Evolutionary conservation across 2,113 vertebrate genomes (phyloP), one percentile per base, ranked within the genome.

Genomic region (Sigmodon hispidus): DNA sequence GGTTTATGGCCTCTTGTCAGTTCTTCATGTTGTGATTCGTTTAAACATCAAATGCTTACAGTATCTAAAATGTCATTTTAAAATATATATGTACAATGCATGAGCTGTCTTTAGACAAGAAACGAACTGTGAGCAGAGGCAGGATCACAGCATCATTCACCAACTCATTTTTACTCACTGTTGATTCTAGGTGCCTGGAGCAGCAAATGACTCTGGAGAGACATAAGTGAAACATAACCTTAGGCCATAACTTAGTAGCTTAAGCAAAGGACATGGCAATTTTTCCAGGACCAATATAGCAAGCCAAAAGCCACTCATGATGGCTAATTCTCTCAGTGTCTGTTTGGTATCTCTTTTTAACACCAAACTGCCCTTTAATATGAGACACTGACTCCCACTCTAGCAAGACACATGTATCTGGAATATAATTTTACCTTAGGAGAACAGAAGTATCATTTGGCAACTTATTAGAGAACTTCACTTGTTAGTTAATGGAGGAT

Each of bases 11-110:
- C 34, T 79, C 63, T 72, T 92, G 87, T 94, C 96, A 93, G 0
- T 89, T 93, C 88, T 84, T 70, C 83, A 79, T 89, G 77, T 94
- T 96, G 84, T 94, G 69, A 75, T 85, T 77, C 36, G 80, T 84
- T 87, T 67, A 70, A 93, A 90, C 63, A 85, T 29, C 40, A 85
- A 97, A 19, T 24, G 70, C 59, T 73, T 94, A 95, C 87, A 89
- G 85, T 94, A 57, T 96, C 59, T 87, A 75, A 89, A 94, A 94
- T 95, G 84, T 79, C 94, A 94, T 72, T 96, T 96, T 36, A 85
- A 96, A 95, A 95, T 93, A 93, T 52, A 67, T 84, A 91, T 52
- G 43, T 85, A 40, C 7, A 72, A 26, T 72, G 63, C 24, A 57
- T 89, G 81, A 72, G 48, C 69, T 96, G 75, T 87, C 87, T 73